Evolutionary conservation across 2,888 invertebrate species (phyloP).

Genomic region (Parnassius mnemosyne): DNA sequence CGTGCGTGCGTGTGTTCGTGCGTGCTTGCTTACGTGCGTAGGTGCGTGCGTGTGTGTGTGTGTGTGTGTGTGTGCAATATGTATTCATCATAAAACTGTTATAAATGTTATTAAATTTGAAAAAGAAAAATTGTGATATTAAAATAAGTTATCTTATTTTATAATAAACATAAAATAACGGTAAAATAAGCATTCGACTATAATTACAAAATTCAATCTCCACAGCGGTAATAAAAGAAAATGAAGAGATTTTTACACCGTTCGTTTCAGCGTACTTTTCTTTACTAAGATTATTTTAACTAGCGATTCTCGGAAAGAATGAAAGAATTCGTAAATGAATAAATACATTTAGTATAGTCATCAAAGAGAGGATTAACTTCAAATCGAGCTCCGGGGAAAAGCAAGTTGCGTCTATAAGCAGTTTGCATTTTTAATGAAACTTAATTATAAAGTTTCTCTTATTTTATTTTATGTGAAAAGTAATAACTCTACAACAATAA

Average conservation of each 20-base stretch:
- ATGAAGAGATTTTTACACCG: conserved; percentile 13
- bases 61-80: no score
- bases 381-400: conserved; percentile 43
- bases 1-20: no score
- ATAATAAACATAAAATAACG: not conserved
- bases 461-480: conserved; percentile 14
- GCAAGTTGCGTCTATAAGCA: conserved; percentile 22
- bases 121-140: no score
- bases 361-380: conserved; percentile 52
- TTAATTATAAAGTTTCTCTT: conserved; percentile 21
- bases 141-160: not conserved
- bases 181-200: conserved; percentile 12
- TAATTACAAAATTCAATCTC: conserved; percentile 18
- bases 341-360: conserved; percentile 58
- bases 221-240: conserved; percentile 23
- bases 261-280: conserved; percentile 8
- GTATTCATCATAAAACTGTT: no score
- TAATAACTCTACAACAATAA: conserved; percentile 15
- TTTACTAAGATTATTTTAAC: conserved; percentile 20
- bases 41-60: no score
- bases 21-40: no score
- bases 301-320: conserved; percentile 17
- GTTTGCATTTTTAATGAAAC: conserved; percentile 26
- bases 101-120: no score
- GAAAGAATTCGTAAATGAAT: conserved; percentile 50